Percentiles rank a stretch among this genome's conserved stretches.
Evolutionary conservation across 1,140 invertebrate species (phyloP).

Genomic region (Orius insidiosus): DNA sequence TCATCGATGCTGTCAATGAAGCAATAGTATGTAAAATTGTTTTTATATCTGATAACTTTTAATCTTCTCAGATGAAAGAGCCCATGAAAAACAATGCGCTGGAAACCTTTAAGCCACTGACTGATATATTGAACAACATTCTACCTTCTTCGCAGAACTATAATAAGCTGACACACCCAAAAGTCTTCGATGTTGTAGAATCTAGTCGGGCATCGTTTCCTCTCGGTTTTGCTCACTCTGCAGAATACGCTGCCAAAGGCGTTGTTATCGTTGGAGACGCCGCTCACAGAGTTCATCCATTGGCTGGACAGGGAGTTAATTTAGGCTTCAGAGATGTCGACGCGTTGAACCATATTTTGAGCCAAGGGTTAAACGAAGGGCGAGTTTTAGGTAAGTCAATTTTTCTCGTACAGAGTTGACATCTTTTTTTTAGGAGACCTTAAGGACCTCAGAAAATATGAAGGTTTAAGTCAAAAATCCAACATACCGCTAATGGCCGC

Average conservation of each 20-base stretch:
- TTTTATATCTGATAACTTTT: not conserved
- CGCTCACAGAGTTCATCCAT: slow-evolving; percentile 87
- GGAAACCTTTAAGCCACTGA: slow-evolving; percentile 33
- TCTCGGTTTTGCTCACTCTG: slow-evolving; percentile 74
- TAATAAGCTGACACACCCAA: slow-evolving; percentile 36
- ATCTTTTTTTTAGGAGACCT: slow-evolving; percentile 31
- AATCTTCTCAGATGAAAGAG: slow-evolving; percentile 43
- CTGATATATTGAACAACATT: slow-evolving; percentile 30
- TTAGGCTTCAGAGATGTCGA: slow-evolving; percentile 87
- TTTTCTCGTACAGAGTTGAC: slow-evolving; percentile 8
- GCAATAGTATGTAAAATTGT: slow-evolving; percentile 27
- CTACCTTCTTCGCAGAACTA: slow-evolving; percentile 20
- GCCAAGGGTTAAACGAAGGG: slow-evolving; percentile 53
- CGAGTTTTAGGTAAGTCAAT: slow-evolving; percentile 41
- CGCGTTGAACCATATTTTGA: slow-evolving; percentile 47
- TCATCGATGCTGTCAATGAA: slow-evolving; percentile 78
- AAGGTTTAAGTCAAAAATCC: slow-evolving; percentile 62
- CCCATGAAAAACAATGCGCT: slow-evolving; percentile 38
- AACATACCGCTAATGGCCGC: slow-evolving; percentile 77
- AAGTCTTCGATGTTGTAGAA: slow-evolving; percentile 41
- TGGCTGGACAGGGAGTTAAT: slow-evolving; percentile 95
- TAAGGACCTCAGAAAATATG: slow-evolving; percentile 63
- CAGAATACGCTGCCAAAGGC: slow-evolving; percentile 56
- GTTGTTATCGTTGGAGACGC: slow-evolving; percentile 55
- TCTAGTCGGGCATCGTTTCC: slow-evolving; percentile 74